Evolutionary conservation across 2,888 invertebrate genomes (phyloP).

Genomic region (Furcula furcula): DNA sequence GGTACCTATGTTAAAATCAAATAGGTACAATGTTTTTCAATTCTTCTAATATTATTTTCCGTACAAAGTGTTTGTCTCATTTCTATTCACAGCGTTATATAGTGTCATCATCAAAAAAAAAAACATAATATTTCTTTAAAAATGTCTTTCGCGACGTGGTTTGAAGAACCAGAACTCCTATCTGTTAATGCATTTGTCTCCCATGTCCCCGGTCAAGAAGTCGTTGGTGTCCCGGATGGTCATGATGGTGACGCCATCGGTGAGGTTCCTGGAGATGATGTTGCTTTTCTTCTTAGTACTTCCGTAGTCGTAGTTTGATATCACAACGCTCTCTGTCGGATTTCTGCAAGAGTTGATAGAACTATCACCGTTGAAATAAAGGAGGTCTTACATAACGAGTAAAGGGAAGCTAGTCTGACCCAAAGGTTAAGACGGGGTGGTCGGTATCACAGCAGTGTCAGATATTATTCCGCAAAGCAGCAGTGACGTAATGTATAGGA

Average conservation of each 20-base stretch:
- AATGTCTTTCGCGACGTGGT: conserved; percentile 17
- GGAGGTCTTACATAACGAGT: background rate
- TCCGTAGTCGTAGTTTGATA: conserved; percentile 76
- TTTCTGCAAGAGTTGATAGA: conserved; percentile 67
- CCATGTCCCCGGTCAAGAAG: conserved; percentile 53
- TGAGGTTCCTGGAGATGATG: conserved; percentile 62
- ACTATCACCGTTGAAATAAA: conserved; percentile 48
- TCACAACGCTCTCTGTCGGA: conserved; percentile 74
- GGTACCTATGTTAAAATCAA: too few relatives aligned
- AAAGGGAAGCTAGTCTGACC: background rate
- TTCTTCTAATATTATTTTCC: too few relatives aligned
- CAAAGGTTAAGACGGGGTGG: background rate
- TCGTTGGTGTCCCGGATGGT: conserved; percentile 63
- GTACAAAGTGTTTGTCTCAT: too few relatives aligned
- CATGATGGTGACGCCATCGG: conserved; percentile 72
- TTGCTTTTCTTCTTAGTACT: conserved; percentile 73
- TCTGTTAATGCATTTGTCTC: conserved; percentile 62
- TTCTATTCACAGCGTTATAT: too few relatives aligned
- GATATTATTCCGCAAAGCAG: too few relatives aligned
- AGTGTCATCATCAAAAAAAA: too few relatives aligned
- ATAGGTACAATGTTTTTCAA: too few relatives aligned
- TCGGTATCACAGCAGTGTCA: too few relatives aligned
- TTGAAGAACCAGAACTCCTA: conserved; percentile 32
- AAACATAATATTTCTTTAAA: too few relatives aligned
- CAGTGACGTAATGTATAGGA: too few relatives aligned